A percentile compares a stretch with the other conserved stretches of the same genome.
These are phyloP conservation scores for Boleophthalmus pectinirostris DNA, from an alignment of 2,113 vertebrate genomes.

Conservation along the genomic window DNA sequence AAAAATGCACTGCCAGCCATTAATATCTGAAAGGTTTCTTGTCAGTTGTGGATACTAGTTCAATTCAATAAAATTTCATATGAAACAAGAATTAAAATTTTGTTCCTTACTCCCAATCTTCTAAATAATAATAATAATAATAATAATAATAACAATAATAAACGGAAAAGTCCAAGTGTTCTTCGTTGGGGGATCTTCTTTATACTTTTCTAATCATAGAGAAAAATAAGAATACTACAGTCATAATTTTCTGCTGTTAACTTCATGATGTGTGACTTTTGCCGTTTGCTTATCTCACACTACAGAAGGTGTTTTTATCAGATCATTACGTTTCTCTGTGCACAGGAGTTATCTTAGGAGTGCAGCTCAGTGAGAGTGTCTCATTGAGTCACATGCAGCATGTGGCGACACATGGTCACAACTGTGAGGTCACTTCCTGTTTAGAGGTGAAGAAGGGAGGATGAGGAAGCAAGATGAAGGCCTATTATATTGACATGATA, in stretches of 20 bases:
- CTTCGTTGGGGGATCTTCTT: no score
- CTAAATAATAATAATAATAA: no score
- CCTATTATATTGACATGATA: constrained; percentile 30
- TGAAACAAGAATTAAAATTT: no score
- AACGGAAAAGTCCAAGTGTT: no score
- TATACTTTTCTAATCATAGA: not conserved
- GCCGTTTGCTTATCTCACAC: not conserved
- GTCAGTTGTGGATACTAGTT: not conserved
- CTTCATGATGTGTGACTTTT: not conserved
- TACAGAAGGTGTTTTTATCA: constrained; percentile 31
- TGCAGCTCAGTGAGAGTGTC: constrained; percentile 26
- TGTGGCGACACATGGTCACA: constrained; percentile 27
- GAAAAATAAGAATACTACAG: not conserved
- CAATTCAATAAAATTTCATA: no score
- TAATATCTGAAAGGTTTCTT: not conserved
- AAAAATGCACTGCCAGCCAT: not conserved
- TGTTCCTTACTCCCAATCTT: no score
- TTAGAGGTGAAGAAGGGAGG: constrained; percentile 20
- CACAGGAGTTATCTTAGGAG: constrained; percentile 41
- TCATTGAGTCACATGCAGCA: constrained; percentile 55
- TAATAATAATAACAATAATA: no score
- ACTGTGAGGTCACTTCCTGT: constrained; percentile 52
- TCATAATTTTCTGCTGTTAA: constrained; percentile 1
- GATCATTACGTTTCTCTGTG: constrained; percentile 17
- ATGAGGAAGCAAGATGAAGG: constrained; percentile 38